Evolutionary conservation across 1,140 invertebrate genomes (phyloP), one percentile per base, ranked within the genome.

Genomic region (Drosophila setifemur): DNA sequence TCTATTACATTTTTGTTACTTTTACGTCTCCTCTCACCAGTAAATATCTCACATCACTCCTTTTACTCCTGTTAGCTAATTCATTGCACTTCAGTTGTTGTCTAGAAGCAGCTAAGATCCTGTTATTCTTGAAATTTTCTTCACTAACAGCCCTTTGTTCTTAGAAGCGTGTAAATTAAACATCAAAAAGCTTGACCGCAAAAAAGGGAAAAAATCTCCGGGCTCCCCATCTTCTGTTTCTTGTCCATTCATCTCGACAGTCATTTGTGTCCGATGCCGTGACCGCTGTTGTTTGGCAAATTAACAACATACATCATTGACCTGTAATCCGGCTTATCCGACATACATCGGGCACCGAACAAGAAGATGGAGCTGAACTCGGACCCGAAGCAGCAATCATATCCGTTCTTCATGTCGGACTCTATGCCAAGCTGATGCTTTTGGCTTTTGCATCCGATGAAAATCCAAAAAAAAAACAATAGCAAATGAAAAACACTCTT

Each of bases 301-400:
- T 82, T 76, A 82, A 61, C 67, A 73, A 45, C 61, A 82, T 82
- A 82, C 61, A 82, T 82, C 77, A 69, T 68, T 76, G 72, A 76
- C 50, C 77, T 71, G 58, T 74, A 71, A 75, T 74, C 54, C 40
- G 14, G 16, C 16, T 74, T 66, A 75, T 74, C 54, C 40, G 14
- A 12, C 16, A 33, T 43, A 29, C 21, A 49, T n/a, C n/a, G n/a
- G 54, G 16, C 19, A n/a, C n/a, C 28, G 37, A n/a, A n/a, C n/a
- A n/a, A n/a, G n/a, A n/a, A n/a, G n/a, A 21, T 25, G 25, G 35
- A 53, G 14, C 19, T 8, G 37, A 39, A 63, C 9, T 1, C 18
- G n/a, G 29, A 28, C 31, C 60, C 42, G 57, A 9, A 16, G 25
- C 16, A 23, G 40, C 21, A 26, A 3, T 19, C 23, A 18, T 48